Base-by-base conservation (phyloP, 2,888 invertebrate species). In the Epiblema foenella region DNA sequence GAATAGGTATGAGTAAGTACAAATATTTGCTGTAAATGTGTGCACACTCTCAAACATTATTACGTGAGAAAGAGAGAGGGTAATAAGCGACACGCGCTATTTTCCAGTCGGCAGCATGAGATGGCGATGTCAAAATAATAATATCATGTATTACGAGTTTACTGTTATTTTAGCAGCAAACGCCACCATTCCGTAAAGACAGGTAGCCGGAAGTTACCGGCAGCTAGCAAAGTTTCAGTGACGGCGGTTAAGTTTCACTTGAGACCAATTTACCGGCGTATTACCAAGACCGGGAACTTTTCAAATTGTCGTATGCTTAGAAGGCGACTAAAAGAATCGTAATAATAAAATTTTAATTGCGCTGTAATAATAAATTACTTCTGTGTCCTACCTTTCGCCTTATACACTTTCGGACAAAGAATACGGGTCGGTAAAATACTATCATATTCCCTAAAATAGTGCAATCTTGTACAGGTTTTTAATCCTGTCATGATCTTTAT, bases 231-330 rank as follows among this genome's bases (percentile, higher is more conserved):
- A 69, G 58, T 69, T 69, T 52, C 58, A 57, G 42, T 17, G 51
- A 52, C 63, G 33, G 58, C 64, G 64, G 64, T 64, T 39, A 52
- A 69, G 58, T 69, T 69, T 64, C 64, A 39, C 57, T 58, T 33
- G 29, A 51, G 58, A 46, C 64, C 58, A 58, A 54, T 68, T 68
- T 68, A 62, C 58, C 33, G 39, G 52, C 64, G 51, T 64, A 59
- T 59, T 69, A 64, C 65, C 58, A 64, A 29, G 58, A 18, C 42
- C 56, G 64, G 54, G 18, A 65, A 56, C 65, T 64, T 64, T 15
- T 51, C 52, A 24, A 64, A 54, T 51, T 24, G 64, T 17, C 11
- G 64, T 51, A n/a, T n/a, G n/a, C n/a, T 12, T 52, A 59, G 24
- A 59, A 46, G 42, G 20, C 15, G 39, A 42, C 18, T 59, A 59